Evolutionary conservation across 92 coral and sea anemone species (phyloP).

Genomic region (Epizoanthus illoricatus): DNA sequence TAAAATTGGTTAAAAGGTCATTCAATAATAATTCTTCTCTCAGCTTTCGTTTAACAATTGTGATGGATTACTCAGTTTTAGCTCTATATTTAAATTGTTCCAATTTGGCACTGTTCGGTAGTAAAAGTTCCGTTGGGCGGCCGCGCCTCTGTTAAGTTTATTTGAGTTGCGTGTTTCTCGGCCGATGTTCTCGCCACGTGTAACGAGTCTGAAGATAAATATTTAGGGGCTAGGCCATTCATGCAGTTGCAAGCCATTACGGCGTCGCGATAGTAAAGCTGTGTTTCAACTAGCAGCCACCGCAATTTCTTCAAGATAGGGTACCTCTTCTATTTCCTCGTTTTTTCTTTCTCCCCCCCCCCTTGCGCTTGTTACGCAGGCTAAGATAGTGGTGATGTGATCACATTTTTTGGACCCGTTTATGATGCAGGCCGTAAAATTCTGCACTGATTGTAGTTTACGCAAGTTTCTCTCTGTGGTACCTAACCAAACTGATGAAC

Average conservation of each 20-base stretch:
- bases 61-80: neutral
- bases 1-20: neutral
- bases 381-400: neutral
- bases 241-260: constrained; percentile 23
- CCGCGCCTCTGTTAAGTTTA: constrained; percentile 13
- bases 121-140: neutral
- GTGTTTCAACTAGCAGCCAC: constrained; percentile 30
- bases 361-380: too few relatives aligned
- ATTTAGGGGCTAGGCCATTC: constrained; percentile 1
- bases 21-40: neutral
- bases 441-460: too few relatives aligned
- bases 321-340: too few relatives aligned
- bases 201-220: constrained; percentile 3
- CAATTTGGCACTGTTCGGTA: constrained; percentile 9
- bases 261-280: constrained; percentile 3
- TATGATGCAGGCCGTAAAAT: too few relatives aligned
- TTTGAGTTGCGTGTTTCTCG: neutral
- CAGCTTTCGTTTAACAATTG: neutral
- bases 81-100: neutral
- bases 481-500: too few relatives aligned
- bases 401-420: too few relatives aligned
- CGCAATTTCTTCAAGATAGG: constrained; percentile 10
- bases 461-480: too few relatives aligned
- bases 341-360: too few relatives aligned
- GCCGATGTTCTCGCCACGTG: neutral